phyloP scores from a whole-genome alignment of 2,113 vertebrate species.

The Pituophis catenifer region DNA sequence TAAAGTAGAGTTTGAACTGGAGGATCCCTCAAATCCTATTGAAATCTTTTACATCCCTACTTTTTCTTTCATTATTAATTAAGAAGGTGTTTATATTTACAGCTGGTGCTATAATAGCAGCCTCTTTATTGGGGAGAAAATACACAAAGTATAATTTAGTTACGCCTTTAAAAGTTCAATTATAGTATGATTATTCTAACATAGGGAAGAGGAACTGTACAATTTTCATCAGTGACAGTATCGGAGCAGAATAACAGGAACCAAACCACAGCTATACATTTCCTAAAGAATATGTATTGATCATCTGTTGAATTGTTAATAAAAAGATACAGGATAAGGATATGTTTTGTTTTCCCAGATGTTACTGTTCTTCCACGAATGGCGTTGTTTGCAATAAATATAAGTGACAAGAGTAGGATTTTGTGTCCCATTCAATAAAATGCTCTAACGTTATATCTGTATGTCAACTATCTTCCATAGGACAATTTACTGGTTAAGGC shows the following conservation, averaged over 20 bases:
- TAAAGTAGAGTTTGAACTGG: background rate
- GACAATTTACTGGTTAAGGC: background rate
- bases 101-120: background rate
- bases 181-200: background rate
- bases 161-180: background rate
- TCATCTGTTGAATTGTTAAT: background rate
- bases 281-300: background rate
- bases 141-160: background rate
- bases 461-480: background rate
- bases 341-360: background rate
- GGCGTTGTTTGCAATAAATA: background rate
- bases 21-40: background rate
- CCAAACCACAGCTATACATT: background rate
- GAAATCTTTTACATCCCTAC: background rate
- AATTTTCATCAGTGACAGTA: background rate
- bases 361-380: background rate
- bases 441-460: too few relatives aligned
- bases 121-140: background rate
- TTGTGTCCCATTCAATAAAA: background rate
- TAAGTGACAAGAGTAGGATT: background rate
- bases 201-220: background rate
- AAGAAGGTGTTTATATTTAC: background rate
- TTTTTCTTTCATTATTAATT: background rate
- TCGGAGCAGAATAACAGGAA: background rate
- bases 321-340: background rate